A percentile compares a stretch with the other conserved stretches of the same genome.
phyloP scores from a whole-genome alignment of 2,888 invertebrate genomes.

The Hydriomena furcata region DNA sequence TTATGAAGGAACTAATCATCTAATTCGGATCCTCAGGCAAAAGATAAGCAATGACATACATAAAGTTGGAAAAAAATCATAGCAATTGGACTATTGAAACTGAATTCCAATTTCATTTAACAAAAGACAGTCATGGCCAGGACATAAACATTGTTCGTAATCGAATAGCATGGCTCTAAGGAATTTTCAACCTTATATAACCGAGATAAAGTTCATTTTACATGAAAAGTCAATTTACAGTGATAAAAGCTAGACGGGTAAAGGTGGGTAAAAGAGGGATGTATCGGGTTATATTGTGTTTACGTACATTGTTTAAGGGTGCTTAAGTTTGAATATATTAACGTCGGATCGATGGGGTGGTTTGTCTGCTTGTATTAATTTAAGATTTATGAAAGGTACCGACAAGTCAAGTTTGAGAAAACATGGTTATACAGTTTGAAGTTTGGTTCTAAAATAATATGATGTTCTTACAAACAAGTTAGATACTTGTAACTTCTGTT shows the following conservation, averaged over 20 bases:
- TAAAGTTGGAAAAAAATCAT: too few relatives aligned
- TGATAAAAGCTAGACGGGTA: conserved; percentile 1
- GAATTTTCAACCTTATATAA: background rate
- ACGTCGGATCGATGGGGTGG: conserved; percentile 51
- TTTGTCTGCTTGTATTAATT: conserved; percentile 52
- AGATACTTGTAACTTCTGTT: too few relatives aligned
- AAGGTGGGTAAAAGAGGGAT: conserved; percentile 27
- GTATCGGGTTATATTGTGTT: conserved; percentile 58
- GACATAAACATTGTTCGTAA: too few relatives aligned
- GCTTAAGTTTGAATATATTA: conserved; percentile 74
- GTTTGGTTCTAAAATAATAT: background rate
- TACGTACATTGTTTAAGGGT: conserved; percentile 65
- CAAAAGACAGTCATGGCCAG: too few relatives aligned
- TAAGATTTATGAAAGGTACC: conserved; percentile 10
- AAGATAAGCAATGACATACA: too few relatives aligned
- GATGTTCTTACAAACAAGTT: too few relatives aligned
- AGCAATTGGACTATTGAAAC: too few relatives aligned
- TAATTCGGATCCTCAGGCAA: too few relatives aligned
- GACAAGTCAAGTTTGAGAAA: conserved; percentile 2
- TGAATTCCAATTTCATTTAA: too few relatives aligned
- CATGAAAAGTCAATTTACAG: background rate
- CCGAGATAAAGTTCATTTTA: background rate
- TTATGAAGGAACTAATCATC: too few relatives aligned
- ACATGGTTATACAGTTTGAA: background rate
- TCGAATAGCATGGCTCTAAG: too few relatives aligned